Conservation (phyloP, 2,797 vertebrate genomes). For the Avahi laniger region DNA sequence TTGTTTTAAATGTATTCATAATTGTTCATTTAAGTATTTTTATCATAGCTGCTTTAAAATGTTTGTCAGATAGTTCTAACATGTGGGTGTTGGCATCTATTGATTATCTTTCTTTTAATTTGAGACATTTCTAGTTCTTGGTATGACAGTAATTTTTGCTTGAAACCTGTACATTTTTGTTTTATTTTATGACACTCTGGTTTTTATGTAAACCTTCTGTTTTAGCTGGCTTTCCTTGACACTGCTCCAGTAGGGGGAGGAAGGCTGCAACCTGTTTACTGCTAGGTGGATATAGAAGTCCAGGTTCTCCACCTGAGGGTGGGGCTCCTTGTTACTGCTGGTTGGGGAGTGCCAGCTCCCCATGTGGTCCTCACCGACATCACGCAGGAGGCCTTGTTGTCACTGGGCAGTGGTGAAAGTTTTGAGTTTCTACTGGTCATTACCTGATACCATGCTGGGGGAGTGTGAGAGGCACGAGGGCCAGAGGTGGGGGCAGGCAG, state of each 20-base stretch:
- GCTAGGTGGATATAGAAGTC: not conserved
- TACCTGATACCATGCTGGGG: not conserved
- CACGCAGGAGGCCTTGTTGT: not conserved
- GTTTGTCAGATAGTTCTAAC: not conserved
- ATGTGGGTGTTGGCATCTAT: not conserved
- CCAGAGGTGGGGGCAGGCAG: not conserved
- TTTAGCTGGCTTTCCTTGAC: not conserved
- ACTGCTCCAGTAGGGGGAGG: not conserved
- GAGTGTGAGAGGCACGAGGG: not conserved
- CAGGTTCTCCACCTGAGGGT: not conserved
- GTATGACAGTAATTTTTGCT: not conserved
- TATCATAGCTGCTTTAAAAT: not conserved
- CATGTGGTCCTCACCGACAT: not conserved
- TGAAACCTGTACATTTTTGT: not conserved
- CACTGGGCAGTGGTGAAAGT: not conserved
- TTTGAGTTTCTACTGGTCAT: not conserved
- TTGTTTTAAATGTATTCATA: not conserved
- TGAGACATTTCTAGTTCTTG: not conserved
- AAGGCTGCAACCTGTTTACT: not conserved
- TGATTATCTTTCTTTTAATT: not conserved
- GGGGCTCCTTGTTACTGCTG: not conserved
- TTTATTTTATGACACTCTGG: not conserved
- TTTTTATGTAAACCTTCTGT: not conserved
- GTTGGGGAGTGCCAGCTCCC: not conserved
- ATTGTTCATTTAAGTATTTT: conserved; percentile 2